phyloP scores from a whole-genome alignment of 2,888 invertebrate species.

The Pristionchus entomophagus region DNA sequence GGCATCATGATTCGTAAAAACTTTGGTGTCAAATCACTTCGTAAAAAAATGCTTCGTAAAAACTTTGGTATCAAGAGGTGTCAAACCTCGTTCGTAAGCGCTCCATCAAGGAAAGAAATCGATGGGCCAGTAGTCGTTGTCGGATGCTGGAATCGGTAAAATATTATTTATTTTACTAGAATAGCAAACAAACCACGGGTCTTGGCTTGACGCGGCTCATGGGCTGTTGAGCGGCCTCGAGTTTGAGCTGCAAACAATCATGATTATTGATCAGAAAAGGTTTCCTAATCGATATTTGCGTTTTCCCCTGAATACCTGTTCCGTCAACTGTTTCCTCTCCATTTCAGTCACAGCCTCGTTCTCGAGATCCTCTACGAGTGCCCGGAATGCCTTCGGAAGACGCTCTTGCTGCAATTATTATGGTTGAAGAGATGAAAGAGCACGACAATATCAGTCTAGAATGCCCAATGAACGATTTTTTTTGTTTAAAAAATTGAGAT shows the following conservation, averaged over 20 bases:
- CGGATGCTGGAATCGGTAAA: not conserved
- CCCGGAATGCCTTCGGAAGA: constrained; percentile 36
- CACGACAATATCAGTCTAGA: not conserved
- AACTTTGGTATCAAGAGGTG: no score
- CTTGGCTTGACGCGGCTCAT: no score
- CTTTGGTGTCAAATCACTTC: no score
- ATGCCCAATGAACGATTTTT: no score
- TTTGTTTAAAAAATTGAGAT: no score
- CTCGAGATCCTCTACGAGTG: constrained; percentile 35
- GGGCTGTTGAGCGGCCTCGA: not conserved
- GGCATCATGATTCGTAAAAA: no score
- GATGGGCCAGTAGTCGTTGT: not conserved
- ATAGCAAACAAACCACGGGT: no score
- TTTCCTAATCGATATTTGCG: not conserved
- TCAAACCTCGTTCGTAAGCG: constrained; percentile 12
- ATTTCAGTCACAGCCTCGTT: not conserved
- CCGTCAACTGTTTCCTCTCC: not conserved
- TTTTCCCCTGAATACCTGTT: not conserved
- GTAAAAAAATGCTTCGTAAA: no score
- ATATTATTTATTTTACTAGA: not conserved
- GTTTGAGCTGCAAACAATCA: not conserved
- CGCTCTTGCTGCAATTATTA: constrained; percentile 17
- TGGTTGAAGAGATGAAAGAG: not conserved
- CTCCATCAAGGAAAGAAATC: not conserved
- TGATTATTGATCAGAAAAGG: not conserved